Conservation (phyloP, 2,797 vertebrate species). For the Antrozous pallidus region DNA sequence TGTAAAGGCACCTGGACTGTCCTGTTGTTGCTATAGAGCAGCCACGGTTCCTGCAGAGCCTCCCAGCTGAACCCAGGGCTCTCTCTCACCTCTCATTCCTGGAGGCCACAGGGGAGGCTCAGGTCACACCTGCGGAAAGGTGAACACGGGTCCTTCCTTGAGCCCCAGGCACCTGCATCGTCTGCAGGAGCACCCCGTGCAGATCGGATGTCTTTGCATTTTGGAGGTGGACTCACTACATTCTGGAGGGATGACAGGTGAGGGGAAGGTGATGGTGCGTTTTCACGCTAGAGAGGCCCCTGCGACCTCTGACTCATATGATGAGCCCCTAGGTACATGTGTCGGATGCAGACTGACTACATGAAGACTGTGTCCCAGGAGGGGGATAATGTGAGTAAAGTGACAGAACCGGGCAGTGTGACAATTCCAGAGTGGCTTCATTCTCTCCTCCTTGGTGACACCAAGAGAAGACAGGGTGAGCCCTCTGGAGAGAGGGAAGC, state of each 20-base stretch:
- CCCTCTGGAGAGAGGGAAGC: too few relatives aligned
- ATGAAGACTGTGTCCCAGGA: neutral
- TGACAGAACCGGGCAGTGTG: too few relatives aligned
- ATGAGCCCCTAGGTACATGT: accelerated
- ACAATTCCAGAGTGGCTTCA: neutral
- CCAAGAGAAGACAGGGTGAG: neutral
- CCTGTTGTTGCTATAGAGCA: neutral
- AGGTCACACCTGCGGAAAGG: accelerated
- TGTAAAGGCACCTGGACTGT: neutral
- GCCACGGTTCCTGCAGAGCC: too few relatives aligned
- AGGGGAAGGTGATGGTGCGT: neutral
- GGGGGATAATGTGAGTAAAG: neutral
- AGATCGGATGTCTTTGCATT: accelerated
- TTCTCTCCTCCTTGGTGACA: accelerated
- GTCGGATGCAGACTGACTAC: accelerated
- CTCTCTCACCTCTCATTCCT: accelerated
- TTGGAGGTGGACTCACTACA: accelerated
- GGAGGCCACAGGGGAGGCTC: neutral
- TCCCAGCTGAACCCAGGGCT: accelerated
- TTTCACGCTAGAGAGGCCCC: neutral
- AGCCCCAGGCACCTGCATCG: neutral
- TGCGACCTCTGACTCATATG: neutral
- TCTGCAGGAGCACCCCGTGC: accelerated
- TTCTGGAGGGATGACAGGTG: neutral
- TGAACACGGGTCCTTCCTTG: neutral